Conservation (phyloP, 2,888 invertebrate genomes). For the Siphlonurus alternatus region DNA sequence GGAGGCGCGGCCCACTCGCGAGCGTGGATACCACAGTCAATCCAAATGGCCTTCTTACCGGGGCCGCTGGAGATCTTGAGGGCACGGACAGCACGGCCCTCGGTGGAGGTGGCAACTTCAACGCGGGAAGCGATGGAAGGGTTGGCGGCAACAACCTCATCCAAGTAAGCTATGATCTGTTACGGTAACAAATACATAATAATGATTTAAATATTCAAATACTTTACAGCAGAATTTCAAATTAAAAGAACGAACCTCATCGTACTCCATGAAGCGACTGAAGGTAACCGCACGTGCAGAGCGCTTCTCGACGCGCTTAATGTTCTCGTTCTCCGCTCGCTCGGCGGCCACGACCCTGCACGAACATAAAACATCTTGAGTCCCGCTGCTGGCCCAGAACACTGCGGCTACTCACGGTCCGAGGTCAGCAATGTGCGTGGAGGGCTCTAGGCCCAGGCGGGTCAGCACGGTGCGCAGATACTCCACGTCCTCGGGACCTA, state of each 20-base stretch:
- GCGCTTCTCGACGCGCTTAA: background rate
- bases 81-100: conserved; percentile 22
- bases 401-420: background rate
- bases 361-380: no score
- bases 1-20: background rate
- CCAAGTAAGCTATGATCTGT: background rate
- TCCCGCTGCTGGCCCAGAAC: no score
- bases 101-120: conserved; percentile 19
- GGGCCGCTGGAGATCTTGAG: conserved; percentile 19
- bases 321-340: background rate
- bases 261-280: background rate
- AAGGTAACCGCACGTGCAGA: background rate
- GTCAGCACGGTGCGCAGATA: background rate
- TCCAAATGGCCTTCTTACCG: conserved; percentile 27
- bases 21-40: conserved; percentile 25
- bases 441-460: background rate
- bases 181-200: background rate
- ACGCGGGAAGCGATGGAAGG: conserved; percentile 6
- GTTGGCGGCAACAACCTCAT: background rate
- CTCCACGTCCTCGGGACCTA: background rate
- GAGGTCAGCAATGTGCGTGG: background rate
- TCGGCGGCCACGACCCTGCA: background rate
- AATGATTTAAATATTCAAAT: no score
- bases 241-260: background rate
- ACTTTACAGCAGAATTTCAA: no score